Evolutionary conservation across 2,888 invertebrate species (phyloP).

Genomic region (Pristionchus entomophagus): DNA sequence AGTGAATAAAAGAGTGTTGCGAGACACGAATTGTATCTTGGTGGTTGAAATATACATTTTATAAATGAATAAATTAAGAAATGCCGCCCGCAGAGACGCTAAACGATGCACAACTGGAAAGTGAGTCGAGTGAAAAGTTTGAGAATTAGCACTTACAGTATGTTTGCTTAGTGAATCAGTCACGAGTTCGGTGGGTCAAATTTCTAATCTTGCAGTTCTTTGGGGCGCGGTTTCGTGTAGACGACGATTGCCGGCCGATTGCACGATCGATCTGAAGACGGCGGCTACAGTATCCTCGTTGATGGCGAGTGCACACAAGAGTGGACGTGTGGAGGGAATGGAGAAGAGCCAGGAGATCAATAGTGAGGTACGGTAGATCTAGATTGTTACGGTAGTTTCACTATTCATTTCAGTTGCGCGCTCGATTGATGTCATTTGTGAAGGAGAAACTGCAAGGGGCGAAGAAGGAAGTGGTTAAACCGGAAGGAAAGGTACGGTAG

Average conservation of each 20-base stretch:
- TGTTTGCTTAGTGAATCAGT: not conserved
- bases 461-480: constrained; percentile 29
- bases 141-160: not conserved
- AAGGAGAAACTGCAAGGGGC: not conserved
- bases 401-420: not conserved
- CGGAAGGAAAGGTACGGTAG: constrained; percentile 30
- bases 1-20: not conserved
- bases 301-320: constrained; percentile 39
- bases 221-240: constrained; percentile 1
- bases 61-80: not conserved
- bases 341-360: constrained; percentile 34
- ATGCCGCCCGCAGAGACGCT: not conserved
- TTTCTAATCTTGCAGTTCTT: not conserved
- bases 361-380: not conserved
- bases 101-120: constrained; percentile 19
- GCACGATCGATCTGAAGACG: constrained; percentile 28
- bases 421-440: not conserved
- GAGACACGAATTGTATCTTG: not conserved
- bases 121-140: constrained; percentile 8
- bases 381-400: not conserved
- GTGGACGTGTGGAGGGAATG: not conserved
- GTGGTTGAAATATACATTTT: too few species aligned
- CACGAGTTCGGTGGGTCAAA: not conserved
- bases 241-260: constrained; percentile 13
- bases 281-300: constrained; percentile 44